Percentiles rank a stretch among this genome's conserved stretches.
Conservation (phyloP, 2,113 vertebrate species). For the Scatophagus argus region DNA sequence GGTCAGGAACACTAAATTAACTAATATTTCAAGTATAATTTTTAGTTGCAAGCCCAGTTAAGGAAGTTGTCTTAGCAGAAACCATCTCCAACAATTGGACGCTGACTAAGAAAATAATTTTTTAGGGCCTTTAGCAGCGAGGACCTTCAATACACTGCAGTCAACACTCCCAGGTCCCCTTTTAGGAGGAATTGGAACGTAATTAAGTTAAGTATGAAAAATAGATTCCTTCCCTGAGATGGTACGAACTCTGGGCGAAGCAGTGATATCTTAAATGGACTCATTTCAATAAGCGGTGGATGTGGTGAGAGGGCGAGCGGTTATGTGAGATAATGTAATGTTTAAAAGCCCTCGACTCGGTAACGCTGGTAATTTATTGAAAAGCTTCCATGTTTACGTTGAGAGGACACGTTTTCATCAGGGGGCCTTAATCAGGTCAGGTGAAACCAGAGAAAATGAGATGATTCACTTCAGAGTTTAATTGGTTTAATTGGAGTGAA, state of each 20-base stretch:
- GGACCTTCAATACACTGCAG: no score
- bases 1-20: no score
- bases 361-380: slow-evolving; percentile 15
- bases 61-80: no score
- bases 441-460: not conserved
- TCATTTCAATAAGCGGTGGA: slow-evolving; percentile 8
- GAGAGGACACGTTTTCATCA: not conserved
- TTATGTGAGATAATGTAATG: slow-evolving; percentile 24
- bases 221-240: not conserved
- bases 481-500: not conserved
- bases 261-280: slow-evolving; percentile 14
- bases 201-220: slow-evolving; percentile 24
- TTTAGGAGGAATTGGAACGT: not conserved
- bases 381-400: not conserved
- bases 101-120: no score
- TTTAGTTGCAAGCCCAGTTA: no score
- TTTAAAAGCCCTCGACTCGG: slow-evolving; percentile 23
- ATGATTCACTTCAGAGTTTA: slow-evolving; percentile 5
- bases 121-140: no score
- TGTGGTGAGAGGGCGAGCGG: not conserved
- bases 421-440: slow-evolving; percentile 13
- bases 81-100: no score
- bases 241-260: not conserved
- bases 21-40: no score
- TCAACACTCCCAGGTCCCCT: not conserved